Conservation (phyloP, 1,140 invertebrate genomes). For the Pemphigus obesinymphae region DNA sequence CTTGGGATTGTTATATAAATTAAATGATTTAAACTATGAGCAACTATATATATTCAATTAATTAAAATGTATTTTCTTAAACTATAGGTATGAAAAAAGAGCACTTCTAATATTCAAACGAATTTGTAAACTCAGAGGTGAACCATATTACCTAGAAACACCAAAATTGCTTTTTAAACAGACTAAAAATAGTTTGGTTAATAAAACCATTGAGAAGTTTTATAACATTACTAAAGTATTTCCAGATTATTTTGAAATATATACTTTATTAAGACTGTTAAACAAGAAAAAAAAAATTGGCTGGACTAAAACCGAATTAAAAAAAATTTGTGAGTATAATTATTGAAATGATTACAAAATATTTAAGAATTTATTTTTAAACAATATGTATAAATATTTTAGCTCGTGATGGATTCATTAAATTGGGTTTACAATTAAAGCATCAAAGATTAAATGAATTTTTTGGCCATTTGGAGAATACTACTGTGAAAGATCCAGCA, state of each 20-base stretch:
- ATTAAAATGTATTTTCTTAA: too few species aligned
- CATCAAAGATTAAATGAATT: background rate
- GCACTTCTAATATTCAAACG: constrained; percentile 7
- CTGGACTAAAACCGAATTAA: constrained; percentile 13
- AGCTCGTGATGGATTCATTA: constrained; percentile 18
- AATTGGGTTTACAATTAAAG: constrained; percentile 8
- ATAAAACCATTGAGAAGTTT: constrained; percentile 27
- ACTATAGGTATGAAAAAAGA: constrained; percentile 20
- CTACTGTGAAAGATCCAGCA: constrained; percentile 2
- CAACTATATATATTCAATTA: too few species aligned
- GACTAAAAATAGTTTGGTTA: background rate
- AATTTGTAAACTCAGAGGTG: background rate
- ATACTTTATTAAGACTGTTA: constrained; percentile 8
- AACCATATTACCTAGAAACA: constrained; percentile 11
- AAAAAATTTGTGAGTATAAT: constrained; percentile 8
- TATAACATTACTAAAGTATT: constrained; percentile 14
- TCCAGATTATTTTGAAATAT: constrained; percentile 24
- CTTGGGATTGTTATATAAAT: too few species aligned
- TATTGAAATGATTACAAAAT: background rate
- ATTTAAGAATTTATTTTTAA: background rate
- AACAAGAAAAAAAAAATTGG: constrained; percentile 16
- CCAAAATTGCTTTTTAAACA: background rate
- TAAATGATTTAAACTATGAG: too few species aligned
- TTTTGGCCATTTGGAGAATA: background rate
- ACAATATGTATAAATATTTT: background rate